Evolutionary conservation across 2,888 invertebrate genomes (phyloP).

Genomic region (Drosophila testacea): DNA sequence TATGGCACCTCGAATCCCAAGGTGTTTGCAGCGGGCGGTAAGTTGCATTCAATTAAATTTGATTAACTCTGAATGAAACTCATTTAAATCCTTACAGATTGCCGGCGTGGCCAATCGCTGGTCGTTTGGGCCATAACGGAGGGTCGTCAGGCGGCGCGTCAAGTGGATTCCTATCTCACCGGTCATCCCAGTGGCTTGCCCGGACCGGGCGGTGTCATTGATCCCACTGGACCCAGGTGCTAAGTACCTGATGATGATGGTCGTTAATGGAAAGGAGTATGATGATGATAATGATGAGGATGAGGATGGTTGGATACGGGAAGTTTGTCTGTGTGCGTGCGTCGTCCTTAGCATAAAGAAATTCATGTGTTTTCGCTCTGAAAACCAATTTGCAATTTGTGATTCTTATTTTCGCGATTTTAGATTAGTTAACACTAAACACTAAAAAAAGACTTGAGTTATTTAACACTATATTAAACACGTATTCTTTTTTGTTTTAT

Average conservation of each 20-base stretch:
- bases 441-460: constrained; percentile 72
- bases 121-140: constrained; percentile 99
- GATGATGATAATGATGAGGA: constrained; percentile 12
- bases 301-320: constrained; percentile 31
- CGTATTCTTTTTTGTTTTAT: constrained; percentile 54
- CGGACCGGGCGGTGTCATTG: constrained; percentile 95
- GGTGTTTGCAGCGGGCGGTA: constrained; percentile 98
- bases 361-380: constrained; percentile 45
- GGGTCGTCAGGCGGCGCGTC: constrained; percentile 98
- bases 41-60: constrained; percentile 49
- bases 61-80: background rate
- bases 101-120: constrained; percentile 98
- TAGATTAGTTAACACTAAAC: constrained; percentile 71
- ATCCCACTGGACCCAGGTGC: constrained; percentile 67
- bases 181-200: constrained; percentile 92
- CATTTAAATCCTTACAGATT: constrained; percentile 88
- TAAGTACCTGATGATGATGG: constrained; percentile 50
- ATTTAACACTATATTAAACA: constrained; percentile 68
- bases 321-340: constrained; percentile 67
- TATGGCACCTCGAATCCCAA: constrained; percentile 93
- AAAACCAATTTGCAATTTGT: constrained; percentile 67
- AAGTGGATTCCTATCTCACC: constrained; percentile 94
- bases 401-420: constrained; percentile 79
- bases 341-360: constrained; percentile 61
- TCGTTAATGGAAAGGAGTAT: constrained; percentile 20